phyloP scores from a whole-genome alignment of 2,888 invertebrate species.

The Isotomurus palustris region DNA sequence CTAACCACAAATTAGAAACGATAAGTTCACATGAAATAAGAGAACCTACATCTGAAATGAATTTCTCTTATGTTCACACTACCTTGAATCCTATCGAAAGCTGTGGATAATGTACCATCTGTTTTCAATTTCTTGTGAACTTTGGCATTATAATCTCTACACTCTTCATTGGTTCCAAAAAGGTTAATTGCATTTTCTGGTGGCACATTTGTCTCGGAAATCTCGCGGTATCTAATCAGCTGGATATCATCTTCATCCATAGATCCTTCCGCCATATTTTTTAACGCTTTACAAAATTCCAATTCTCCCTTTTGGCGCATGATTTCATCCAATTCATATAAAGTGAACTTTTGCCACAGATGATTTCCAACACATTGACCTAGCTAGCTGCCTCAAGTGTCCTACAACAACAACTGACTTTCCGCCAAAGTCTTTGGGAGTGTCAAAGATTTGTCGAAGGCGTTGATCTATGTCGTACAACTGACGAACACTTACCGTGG shows the following conservation, averaged over 20 bases:
- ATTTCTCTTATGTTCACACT: neutral
- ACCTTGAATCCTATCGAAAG: neutral
- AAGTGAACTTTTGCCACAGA: slow-evolving; percentile 11
- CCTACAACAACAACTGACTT: slow-evolving; percentile 22
- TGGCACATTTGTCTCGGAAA: neutral
- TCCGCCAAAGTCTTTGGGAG: slow-evolving; percentile 12
- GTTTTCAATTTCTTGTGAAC: neutral
- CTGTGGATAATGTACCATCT: neutral
- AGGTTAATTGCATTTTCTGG: neutral
- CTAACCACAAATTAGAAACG: too few relatives aligned
- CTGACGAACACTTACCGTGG: slow-evolving; percentile 8
- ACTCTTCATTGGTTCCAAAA: slow-evolving; percentile 5
- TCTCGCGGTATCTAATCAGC: neutral
- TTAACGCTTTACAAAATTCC: slow-evolving; percentile 21
- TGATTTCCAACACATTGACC: neutral
- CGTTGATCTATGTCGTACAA: slow-evolving; percentile 14
- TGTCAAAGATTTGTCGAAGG: slow-evolving; percentile 8
- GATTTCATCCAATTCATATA: slow-evolving; percentile 15
- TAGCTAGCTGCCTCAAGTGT: slow-evolving; percentile 21
- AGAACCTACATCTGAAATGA: too few relatives aligned
- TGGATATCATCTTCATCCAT: slow-evolving; percentile 13
- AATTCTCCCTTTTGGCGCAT: slow-evolving; percentile 29
- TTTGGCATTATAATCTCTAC: slow-evolving; percentile 15
- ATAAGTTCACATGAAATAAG: too few relatives aligned
- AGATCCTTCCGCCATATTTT: slow-evolving; percentile 20